Percentiles rank a stretch among this genome's conserved stretches.
Evolutionary conservation across 2,797 vertebrate genomes (phyloP).

Genomic region (Takifugu ocellatus): DNA sequence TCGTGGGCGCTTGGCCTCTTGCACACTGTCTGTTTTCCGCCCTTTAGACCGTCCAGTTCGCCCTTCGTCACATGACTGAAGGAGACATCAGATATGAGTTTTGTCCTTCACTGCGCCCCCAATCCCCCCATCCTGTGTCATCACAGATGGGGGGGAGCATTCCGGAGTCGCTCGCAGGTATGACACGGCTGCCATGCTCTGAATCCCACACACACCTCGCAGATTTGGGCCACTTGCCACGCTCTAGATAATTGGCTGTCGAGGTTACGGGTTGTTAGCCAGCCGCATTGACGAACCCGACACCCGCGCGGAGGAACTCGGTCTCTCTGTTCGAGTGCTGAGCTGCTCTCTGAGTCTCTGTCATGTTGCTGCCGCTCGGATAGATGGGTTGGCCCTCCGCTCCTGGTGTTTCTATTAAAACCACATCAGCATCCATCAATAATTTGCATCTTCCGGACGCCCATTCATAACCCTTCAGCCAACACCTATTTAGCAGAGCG

Average conservation of each 20-base stretch:
- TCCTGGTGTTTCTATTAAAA: conserved; percentile 93
- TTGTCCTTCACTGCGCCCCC: conserved; percentile 59
- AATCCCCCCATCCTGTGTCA: conserved; percentile 57
- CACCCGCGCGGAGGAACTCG: conserved; percentile 38
- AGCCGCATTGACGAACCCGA: conserved; percentile 54
- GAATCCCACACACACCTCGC: conserved; percentile 66
- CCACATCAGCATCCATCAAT: conserved; percentile 80
- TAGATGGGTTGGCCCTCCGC: conserved; percentile 90
- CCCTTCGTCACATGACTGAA: conserved; percentile 10
- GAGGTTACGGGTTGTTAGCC: conserved; percentile 69
- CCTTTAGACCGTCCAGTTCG: conserved; percentile 34
- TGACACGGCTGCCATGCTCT: conserved; percentile 76
- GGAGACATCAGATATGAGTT: conserved; percentile 42
- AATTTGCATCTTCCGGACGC: conserved; percentile 84
- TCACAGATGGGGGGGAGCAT: conserved; percentile 47
- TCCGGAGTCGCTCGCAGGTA: conserved; percentile 77
- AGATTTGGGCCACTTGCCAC: conserved; percentile 71
- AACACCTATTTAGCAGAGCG: conserved; percentile 86
- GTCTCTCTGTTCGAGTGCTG: conserved; percentile 20
- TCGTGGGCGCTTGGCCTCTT: conserved; percentile 36
- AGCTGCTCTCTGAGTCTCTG: background rate
- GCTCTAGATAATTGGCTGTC: conserved; percentile 69
- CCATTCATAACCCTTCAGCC: conserved; percentile 95
- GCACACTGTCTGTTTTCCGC: conserved; percentile 47
- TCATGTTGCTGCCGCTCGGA: conserved; percentile 45